Evolutionary conservation across 2,888 invertebrate species (phyloP).

Genomic region (Aphodius sticticus): DNA sequence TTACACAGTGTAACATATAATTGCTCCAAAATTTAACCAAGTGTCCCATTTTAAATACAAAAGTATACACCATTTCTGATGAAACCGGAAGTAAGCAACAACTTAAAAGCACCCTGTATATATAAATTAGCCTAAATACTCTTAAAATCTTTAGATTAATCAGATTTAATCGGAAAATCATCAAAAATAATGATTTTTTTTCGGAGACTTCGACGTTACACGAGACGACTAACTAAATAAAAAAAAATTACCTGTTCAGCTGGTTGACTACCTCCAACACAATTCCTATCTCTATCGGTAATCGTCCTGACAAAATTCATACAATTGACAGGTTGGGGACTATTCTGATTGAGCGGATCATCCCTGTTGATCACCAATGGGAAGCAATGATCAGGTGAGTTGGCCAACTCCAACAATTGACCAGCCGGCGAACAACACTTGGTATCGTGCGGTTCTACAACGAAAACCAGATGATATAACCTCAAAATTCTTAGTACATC

Average conservation of each 20-base stretch:
- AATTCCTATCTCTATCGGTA: slow-evolving; percentile 72
- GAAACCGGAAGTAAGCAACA: too few species aligned
- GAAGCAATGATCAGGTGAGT: slow-evolving; percentile 62
- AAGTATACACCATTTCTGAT: too few species aligned
- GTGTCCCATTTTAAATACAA: too few species aligned
- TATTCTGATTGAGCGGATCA: slow-evolving; percentile 67
- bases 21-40: too few species aligned
- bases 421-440: slow-evolving; percentile 71
- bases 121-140: too few species aligned
- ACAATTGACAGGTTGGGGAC: slow-evolving; percentile 66
- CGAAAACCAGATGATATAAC: background rate
- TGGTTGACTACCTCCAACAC: slow-evolving; percentile 68
- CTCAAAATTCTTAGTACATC: background rate
- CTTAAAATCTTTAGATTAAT: too few species aligned
- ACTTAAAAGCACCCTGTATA: too few species aligned
- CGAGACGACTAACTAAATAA: too few species aligned
- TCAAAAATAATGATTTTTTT: too few species aligned
- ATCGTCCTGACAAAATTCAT: slow-evolving; percentile 78
- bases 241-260: slow-evolving; percentile 86
- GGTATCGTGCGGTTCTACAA: slow-evolving; percentile 66
- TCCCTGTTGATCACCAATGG: slow-evolving; percentile 64
- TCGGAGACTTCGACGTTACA: too few species aligned
- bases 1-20: too few species aligned
- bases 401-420: slow-evolving; percentile 60
- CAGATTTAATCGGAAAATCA: too few species aligned